Percentiles rank a stretch among this genome's conserved stretches.
These are phyloP conservation scores for Serinus canaria DNA, from an alignment of 2,113 vertebrate species.

Conservation along the genomic window DNA sequence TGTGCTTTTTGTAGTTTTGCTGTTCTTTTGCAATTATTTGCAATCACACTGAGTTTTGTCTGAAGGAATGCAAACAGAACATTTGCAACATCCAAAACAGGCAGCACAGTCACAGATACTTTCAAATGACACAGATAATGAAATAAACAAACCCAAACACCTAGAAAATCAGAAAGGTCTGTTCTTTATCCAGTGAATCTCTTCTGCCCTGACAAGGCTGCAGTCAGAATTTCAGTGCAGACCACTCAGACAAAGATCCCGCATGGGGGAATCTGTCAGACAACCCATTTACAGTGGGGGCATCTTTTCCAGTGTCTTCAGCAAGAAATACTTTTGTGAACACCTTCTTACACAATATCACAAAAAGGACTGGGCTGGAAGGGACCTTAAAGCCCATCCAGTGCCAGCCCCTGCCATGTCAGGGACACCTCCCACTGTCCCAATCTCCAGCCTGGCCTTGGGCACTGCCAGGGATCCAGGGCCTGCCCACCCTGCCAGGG, in stretches of 20 bases:
- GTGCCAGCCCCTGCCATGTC: fast-evolving
- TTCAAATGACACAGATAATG: not conserved
- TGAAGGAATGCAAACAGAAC: not conserved
- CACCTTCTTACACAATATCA: fast-evolving
- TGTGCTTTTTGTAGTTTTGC: not conserved
- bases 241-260: not conserved
- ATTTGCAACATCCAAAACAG: not conserved
- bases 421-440: not conserved
- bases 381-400: fast-evolving
- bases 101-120: not conserved
- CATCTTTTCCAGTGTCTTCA: not conserved
- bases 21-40: not conserved
- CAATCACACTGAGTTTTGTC: not conserved
- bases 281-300: fast-evolving
- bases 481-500: not conserved
- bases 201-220: not conserved
- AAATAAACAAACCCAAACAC: not conserved
- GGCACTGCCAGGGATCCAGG: not conserved
- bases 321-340: not conserved
- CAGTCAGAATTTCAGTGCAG: not conserved
- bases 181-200: not conserved
- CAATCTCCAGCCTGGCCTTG: fast-evolving
- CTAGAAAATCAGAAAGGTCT: not conserved
- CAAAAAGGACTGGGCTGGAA: not conserved
- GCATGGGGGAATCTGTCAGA: not conserved